These are phyloP conservation scores for Astropecten irregularis DNA, from an alignment of 53 echinoderm and acorn worm genomes.

Conservation along the genomic window DNA sequence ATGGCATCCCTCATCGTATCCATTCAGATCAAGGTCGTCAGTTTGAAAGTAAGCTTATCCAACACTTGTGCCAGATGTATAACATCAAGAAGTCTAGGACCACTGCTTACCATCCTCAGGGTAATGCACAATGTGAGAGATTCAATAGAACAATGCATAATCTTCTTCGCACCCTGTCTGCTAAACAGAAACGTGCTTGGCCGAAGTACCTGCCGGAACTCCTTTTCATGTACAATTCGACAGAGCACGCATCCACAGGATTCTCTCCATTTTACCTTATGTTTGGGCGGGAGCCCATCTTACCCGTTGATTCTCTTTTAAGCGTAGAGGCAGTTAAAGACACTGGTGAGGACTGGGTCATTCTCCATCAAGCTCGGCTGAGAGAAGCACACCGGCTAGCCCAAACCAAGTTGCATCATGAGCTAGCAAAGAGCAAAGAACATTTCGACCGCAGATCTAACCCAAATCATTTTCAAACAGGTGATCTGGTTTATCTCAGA, in stretches of 20 bases:
- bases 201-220: conserved; percentile 14
- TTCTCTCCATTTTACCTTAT: conserved; percentile 28
- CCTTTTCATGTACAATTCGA: conserved; percentile 11
- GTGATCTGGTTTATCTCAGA: conserved; percentile 20
- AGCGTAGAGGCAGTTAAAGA: neutral
- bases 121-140: conserved; percentile 38
- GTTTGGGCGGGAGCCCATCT: conserved; percentile 31
- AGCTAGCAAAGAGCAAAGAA: neutral
- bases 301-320: conserved; percentile 13
- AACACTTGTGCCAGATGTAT: conserved; percentile 12
- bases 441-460: neutral
- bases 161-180: conserved; percentile 7
- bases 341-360: conserved; percentile 14
- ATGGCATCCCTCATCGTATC: conserved; percentile 62
- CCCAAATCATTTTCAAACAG: too few relatives aligned
- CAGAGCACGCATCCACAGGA: conserved; percentile 19
- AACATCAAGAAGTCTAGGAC: conserved; percentile 1
- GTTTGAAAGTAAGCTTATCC: conserved; percentile 71
- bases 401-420: neutral
- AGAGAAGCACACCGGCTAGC: conserved; percentile 4
- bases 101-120: conserved; percentile 18
- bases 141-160: conserved; percentile 46
- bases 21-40: conserved; percentile 82
- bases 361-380: neutral
- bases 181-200: neutral